phyloP scores from a whole-genome alignment of 2,797 vertebrate genomes.

The Setipinna tenuifilis region DNA sequence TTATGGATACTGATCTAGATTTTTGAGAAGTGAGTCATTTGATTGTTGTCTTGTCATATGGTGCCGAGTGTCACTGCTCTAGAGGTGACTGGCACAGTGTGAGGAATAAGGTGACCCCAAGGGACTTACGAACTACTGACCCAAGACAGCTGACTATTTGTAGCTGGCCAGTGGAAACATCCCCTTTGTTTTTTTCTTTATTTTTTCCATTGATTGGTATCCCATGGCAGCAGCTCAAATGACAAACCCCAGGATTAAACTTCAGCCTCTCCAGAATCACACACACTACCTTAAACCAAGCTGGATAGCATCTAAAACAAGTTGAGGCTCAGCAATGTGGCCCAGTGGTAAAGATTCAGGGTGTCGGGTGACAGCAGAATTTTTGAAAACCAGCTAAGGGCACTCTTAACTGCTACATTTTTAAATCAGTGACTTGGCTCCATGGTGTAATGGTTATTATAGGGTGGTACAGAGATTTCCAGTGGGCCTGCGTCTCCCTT shows the following conservation, averaged over 20 bases:
- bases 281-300: neutral
- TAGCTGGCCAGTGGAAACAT: neutral
- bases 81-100: conserved; percentile 37
- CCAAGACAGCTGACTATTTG: conserved; percentile 9
- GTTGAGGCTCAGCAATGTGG: neutral
- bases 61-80: neutral
- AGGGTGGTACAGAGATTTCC: neutral
- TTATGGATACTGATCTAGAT: neutral
- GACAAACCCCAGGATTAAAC: neutral
- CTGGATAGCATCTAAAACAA: neutral
- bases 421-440: too few relatives aligned
- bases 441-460: too few relatives aligned
- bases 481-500: neutral
- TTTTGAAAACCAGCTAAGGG: neutral
- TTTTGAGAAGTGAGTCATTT: neutral
- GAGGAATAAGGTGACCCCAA: neutral
- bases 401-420: neutral
- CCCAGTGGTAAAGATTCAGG: neutral
- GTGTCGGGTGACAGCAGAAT: neutral
- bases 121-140: neutral
- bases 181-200: neutral
- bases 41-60: neutral
- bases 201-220: neutral
- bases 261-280: neutral
- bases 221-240: neutral